These are phyloP conservation scores for Coregonus ussuriensis DNA, from an alignment of 2,797 vertebrate genomes.

Conservation along the genomic window DNA sequence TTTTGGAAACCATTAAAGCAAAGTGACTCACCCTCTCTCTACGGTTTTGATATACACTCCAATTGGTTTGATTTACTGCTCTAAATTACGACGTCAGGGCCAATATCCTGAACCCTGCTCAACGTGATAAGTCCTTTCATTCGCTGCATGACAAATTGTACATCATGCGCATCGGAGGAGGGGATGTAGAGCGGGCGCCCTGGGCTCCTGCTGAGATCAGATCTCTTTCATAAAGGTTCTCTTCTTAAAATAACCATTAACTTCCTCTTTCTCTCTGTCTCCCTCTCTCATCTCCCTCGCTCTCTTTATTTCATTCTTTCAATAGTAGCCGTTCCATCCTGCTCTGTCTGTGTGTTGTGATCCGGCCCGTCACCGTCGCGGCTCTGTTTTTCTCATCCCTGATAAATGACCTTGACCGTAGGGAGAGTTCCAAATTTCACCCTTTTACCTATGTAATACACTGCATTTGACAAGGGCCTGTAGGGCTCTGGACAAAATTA, in stretches of 20 bases:
- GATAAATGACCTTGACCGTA: conserved; percentile 58
- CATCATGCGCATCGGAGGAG: conserved; percentile 48
- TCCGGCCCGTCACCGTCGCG: conserved; percentile 45
- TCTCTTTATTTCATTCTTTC: conserved; percentile 4
- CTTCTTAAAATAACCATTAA: conserved; percentile 47
- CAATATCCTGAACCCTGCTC: conserved; percentile 47
- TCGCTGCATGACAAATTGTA: conserved; percentile 60
- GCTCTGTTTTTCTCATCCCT: conserved; percentile 66
- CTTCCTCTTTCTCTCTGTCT: conserved; percentile 20
- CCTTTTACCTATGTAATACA: background rate
- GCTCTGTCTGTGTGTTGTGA: conserved; percentile 55
- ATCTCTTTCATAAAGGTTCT: conserved; percentile 43
- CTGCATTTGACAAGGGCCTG: background rate
- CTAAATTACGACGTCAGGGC: conserved; percentile 46
- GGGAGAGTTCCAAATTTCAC: conserved; percentile 22
- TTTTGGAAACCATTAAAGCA: conserved; percentile 55
- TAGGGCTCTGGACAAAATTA: background rate
- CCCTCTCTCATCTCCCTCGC: conserved; percentile 9
- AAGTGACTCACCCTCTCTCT: conserved; percentile 33
- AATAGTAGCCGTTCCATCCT: conserved; percentile 14
- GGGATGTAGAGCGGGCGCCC: conserved; percentile 30
- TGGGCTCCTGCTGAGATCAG: conserved; percentile 52
- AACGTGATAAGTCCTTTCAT: conserved; percentile 38
- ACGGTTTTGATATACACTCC: conserved; percentile 36
- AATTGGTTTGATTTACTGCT: conserved; percentile 65